Evolutionary conservation across 2,797 vertebrate genomes (phyloP), one percentile per base, ranked within the genome.

Genomic region (Bradypodion pumilum): DNA sequence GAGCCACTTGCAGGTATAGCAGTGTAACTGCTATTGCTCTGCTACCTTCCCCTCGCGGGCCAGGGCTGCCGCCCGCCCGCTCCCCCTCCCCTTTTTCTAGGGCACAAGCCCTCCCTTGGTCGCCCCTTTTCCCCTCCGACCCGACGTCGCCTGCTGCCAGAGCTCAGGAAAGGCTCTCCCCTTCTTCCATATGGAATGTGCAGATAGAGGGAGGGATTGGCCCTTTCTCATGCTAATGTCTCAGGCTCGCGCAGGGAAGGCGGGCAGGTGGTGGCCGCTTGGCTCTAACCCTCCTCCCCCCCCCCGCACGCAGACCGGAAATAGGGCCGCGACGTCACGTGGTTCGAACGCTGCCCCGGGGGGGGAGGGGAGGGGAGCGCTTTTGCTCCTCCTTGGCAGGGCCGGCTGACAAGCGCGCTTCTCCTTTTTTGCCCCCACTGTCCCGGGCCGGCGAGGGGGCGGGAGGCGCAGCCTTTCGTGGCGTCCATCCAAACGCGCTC

Each of bases 221-320:
- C 29, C 37, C 77, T 92, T 94, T 91, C 88, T 88, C 78, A 73
- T 75, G 89, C 68, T 44, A 91, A 93, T 75, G 69, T 52, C 80
- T 49, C 69, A 82, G 37, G 16, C 87, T 82, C 23, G 90, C 85
- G 85, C 4, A 82, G 88, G 35, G 40, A 9, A 52, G 49, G 35
- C 27, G 29, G 73, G 66, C 81, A 66, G 40, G 70, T 74, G 40
- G 70, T 74, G 49, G 69, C 69, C 76, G 72, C 62, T 6, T 3
- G 68, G 29, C 1, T 42, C 60, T 80, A 80, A 1, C 27, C 56
- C 78, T 72, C 75, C 40, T 88, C 88, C 83, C 52, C 62, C 29
- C 74, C 75, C 40, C 88, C 88, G 82, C 52, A 16, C 1, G 49
- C 79, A 81, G 80, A 90, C 93, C 94, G 93, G 92, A 93, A 94